Conservation (phyloP, 1,140 invertebrate genomes). For the Conus betulinus region DNA sequence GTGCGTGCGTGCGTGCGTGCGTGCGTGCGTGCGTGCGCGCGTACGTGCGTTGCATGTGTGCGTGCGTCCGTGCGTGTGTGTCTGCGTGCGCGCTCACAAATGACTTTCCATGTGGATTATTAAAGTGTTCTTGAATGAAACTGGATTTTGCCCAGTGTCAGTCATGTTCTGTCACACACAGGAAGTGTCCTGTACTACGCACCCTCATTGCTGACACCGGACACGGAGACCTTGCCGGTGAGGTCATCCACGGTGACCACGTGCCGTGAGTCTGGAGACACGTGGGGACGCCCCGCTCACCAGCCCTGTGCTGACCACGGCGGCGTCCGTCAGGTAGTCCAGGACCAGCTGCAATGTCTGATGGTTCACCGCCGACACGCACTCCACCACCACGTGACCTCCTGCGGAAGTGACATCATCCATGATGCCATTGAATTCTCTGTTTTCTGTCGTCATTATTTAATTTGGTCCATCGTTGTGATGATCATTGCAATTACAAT, state of each 20-base stretch:
- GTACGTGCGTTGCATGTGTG: too few species aligned
- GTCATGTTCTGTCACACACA: too few species aligned
- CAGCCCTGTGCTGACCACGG: conserved; percentile 82
- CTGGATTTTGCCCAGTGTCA: too few species aligned
- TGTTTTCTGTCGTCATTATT: too few species aligned
- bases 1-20: too few species aligned
- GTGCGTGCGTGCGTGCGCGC: too few species aligned
- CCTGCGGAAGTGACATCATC: conserved; percentile 76
- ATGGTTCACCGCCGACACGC: conserved; percentile 74
- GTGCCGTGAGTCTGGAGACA: conserved; percentile 85
- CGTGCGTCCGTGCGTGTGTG: too few species aligned
- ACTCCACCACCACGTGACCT: conserved; percentile 85
- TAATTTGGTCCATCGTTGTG: too few species aligned
- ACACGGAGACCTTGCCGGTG: conserved; percentile 84
- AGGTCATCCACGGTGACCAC: conserved; percentile 83
- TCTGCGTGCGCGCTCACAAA: too few species aligned
- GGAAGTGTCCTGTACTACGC: conserved; percentile 4
- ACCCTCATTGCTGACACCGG: conserved; percentile 81
- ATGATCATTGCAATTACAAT: too few species aligned
- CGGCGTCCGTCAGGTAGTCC: conserved; percentile 86
- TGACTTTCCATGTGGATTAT: too few species aligned
- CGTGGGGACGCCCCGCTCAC: conserved; percentile 83
- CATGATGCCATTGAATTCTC: neutral
- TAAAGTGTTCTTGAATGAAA: too few species aligned
- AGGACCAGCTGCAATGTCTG: conserved; percentile 80